Evolutionary conservation across 2,888 invertebrate genomes (phyloP), one percentile per base, ranked within the genome.

Genomic region (Tridacna gigas): DNA sequence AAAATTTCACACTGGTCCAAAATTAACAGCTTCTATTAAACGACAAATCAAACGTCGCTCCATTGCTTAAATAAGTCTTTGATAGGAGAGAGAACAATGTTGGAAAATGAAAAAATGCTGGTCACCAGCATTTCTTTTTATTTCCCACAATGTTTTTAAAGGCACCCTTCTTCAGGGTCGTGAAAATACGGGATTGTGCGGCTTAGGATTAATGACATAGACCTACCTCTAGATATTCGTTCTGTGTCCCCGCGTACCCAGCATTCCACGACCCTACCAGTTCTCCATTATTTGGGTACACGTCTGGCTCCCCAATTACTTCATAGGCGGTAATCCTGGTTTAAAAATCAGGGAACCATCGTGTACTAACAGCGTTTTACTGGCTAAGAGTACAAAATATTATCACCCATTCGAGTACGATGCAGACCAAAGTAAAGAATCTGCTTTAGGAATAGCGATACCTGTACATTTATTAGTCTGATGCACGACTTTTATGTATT

Each of bases 221-320:
- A 56, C n/a, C 18, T n/a, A 56, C 69, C 47, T 69, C 69, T 15
- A 69, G 20, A 45, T 69, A 47, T 45, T 69, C 69, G 28, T 18
- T 20, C 37, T 37, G 37, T 20, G 15, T n/a, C 4, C 18, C 45
- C 11, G 28, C 0, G 12, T 69, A 11, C 9, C 47, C n/a, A 4
- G 69, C 45, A n/a, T 47, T 45, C 69, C 69, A 69, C 3, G 69
- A 18, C 20, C 69, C 45, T 12, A 47, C 12, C 12, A 15, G 18
- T n/a, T 69, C 69, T 5, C 20, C 69, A 45, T 69, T 45, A 7
- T 37, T 18, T 20, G 69, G 69, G 20, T 47, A 69, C 18, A 47
- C 47, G n/a, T 45, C 20, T 7, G 69, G 69, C 1, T 37, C 45
- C 12, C 69, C 69, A 0, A 18, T 15, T 7, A 69, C 47, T 69